These are phyloP conservation scores for Tineola bisselliella DNA, from an alignment of 2,888 invertebrate species.

Conservation along the genomic window DNA sequence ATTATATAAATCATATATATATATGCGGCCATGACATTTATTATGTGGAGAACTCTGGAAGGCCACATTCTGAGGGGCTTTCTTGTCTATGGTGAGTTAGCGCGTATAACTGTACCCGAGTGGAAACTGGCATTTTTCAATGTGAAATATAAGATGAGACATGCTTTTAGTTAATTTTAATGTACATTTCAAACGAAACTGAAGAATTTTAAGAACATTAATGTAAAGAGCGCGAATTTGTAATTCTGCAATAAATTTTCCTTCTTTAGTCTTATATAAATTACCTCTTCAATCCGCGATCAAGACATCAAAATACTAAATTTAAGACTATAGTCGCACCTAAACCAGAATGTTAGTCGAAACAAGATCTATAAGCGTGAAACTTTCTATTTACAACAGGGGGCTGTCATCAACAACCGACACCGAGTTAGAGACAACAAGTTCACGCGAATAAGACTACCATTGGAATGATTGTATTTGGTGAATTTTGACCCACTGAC, in stretches of 20 bases:
- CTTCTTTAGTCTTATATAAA: no score
- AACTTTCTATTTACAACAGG: constrained; percentile 49
- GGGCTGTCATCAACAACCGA: constrained; percentile 46
- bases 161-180: background rate
- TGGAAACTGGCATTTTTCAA: constrained; percentile 23
- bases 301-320: constrained; percentile 18
- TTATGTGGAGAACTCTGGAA: constrained; percentile 68
- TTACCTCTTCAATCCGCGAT: background rate
- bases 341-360: constrained; percentile 47
- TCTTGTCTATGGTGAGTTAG: constrained; percentile 4
- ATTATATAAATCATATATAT: constrained; percentile 30
- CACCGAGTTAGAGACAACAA: constrained; percentile 37
- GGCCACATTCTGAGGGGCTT: constrained; percentile 34
- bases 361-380: constrained; percentile 60
- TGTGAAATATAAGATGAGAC: constrained; percentile 19
- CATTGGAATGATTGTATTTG: no score
- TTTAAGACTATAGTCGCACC: constrained; percentile 24
- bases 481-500: no score
- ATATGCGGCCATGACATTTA: constrained; percentile 37
- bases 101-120: background rate
- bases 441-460: background rate
- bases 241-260: no score
- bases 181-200: background rate
- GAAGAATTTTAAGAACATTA: background rate
- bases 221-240: no score